Conservation (phyloP, 2,888 invertebrate genomes). For the Endomychus coccineus region DNA sequence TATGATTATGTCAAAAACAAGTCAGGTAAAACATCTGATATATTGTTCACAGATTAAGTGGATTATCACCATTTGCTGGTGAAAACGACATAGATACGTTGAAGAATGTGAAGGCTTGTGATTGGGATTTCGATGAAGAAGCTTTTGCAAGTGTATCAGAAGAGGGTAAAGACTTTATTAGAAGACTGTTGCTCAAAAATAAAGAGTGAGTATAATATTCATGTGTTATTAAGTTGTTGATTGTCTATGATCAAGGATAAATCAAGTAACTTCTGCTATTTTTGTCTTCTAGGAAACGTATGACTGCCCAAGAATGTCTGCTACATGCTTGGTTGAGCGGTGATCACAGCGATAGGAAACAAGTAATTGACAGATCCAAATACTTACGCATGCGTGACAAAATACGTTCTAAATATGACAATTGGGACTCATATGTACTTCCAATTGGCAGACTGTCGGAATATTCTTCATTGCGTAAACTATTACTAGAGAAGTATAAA, state of each 20-base stretch:
- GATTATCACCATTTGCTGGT: conserved; percentile 97
- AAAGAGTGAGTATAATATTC: conserved; percentile 70
- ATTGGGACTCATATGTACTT: conserved; percentile 77
- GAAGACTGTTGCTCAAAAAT: conserved; percentile 80
- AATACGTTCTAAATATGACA: conserved; percentile 73
- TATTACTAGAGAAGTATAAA: conserved; percentile 92
- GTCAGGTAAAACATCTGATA: too few species aligned
- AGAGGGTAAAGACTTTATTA: conserved; percentile 97
- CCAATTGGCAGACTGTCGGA: conserved; percentile 96
- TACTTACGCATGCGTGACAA: conserved; percentile 84
- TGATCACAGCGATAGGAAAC: conserved; percentile 67
- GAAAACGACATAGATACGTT: conserved; percentile 97
- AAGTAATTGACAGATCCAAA: conserved; percentile 73
- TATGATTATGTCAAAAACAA: too few species aligned
- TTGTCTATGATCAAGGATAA: neutral
- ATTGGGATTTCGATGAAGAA: conserved; percentile 98
- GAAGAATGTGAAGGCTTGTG: conserved; percentile 96
- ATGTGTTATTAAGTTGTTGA: neutral
- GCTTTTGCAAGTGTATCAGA: conserved; percentile 91
- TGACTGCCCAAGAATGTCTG: conserved; percentile 97
- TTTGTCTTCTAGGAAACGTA: conserved; percentile 66
- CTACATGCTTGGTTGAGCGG: conserved; percentile 93
- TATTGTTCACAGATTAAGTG: conserved; percentile 65
- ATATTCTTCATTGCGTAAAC: conserved; percentile 92
- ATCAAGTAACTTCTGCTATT: neutral